Percentiles rank a stretch among this genome's conserved stretches.
Conservation (phyloP, 2,888 invertebrate species). For the Halictus quadricinctus region DNA sequence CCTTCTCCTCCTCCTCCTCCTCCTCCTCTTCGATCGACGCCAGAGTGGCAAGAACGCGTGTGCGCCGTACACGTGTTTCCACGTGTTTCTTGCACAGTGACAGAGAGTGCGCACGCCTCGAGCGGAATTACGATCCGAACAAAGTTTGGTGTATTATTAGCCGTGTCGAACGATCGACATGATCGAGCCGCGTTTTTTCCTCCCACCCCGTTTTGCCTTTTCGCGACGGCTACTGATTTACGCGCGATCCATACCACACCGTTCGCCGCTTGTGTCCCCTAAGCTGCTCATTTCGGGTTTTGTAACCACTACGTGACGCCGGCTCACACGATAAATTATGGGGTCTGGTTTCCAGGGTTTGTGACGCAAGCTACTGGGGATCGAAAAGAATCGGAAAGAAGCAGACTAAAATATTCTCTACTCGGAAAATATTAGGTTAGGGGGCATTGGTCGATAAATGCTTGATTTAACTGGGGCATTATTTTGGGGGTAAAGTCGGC, state of each 20-base stretch:
- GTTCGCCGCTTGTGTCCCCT: background rate
- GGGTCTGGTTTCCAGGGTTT: too few relatives aligned
- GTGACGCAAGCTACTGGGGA: too few relatives aligned
- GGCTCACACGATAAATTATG: too few relatives aligned
- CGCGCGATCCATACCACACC: background rate
- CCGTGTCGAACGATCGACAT: background rate
- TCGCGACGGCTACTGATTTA: background rate
- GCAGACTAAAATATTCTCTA: too few relatives aligned
- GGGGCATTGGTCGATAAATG: too few relatives aligned
- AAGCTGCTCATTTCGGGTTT: background rate
- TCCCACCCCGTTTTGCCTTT: background rate
- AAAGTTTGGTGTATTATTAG: conserved; percentile 12
- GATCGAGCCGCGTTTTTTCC: background rate
- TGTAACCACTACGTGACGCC: too few relatives aligned
- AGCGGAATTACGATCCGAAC: conserved; percentile 1
- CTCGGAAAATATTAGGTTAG: too few relatives aligned
- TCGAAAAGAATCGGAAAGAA: too few relatives aligned
- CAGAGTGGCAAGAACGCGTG: background rate
- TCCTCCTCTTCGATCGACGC: background rate
- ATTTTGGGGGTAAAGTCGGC: too few relatives aligned
- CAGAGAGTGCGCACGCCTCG: background rate
- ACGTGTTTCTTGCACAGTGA: conserved; percentile 15
- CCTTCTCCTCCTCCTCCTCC: background rate
- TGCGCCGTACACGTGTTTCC: conserved; percentile 20
- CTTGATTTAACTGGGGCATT: too few relatives aligned